Base-by-base conservation (phyloP, 1,140 invertebrate species). In the Brachystomella parvula region DNA sequence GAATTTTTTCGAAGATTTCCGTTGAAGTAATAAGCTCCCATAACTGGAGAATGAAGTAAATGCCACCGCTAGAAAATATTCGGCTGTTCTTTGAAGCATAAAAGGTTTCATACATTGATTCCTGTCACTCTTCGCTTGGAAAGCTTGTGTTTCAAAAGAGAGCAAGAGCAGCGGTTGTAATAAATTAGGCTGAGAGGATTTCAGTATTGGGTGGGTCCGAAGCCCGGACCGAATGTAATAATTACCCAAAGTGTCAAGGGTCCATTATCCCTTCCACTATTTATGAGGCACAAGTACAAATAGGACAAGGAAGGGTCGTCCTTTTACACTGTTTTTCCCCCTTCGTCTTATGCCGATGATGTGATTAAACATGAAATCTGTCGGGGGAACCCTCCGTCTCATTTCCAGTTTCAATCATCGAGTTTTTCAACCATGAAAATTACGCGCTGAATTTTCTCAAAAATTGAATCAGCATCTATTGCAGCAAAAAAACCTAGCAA, bases 161-260 rank as follows among this genome's bases (percentile, higher is more conserved):
- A n/a, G n/a, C n/a, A n/a, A n/a, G n/a, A n/a, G n/a, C 39, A 9
- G 6, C 6, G 49, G 49, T 53, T 24, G n/a, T n/a, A 44, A 53
- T 53, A 53, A 53, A 53, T 53, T 53, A 53, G 49, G 9, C 24
- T 26, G 49, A 24, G 49, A 53, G 24, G 49, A 6, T 53, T 15
- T 53, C 21, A n/a, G n/a, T n/a, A 12, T 24, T 15, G 15, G 49
- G 12, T 60, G 15, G 15, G 33, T 60, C 3, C 31, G 3, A n/a
- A 60, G 30, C 9, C 58, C 58, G 58, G 30, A 35, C 30, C 58
- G 26, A 60, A 60, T 60, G 58, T 60, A 60, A 60, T 60, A 60
- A 60, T 60, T 60, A 60, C 32, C 58, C 29, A 35, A 60, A 60
- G 49, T 60, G 58, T 60, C 58, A 60, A 60, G 58, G 58, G 58